Conservation (phyloP, 2,797 vertebrate genomes). For the Myiothlypis coronata region DNA sequence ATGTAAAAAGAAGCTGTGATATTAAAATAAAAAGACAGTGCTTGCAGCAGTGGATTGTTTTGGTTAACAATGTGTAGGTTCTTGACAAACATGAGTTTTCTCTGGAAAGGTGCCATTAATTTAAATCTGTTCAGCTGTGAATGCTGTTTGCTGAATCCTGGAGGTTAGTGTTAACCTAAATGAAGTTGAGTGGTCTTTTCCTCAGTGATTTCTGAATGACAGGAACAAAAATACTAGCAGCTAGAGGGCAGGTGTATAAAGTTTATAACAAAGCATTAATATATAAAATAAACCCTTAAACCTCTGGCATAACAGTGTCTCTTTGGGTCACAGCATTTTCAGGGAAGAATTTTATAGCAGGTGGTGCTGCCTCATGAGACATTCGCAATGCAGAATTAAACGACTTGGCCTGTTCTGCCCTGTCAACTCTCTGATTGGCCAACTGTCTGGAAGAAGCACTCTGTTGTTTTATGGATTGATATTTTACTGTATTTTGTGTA, state of each 20-base stretch:
- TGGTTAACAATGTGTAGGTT: neutral
- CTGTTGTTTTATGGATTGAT: constrained; percentile 5
- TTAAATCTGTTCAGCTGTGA: neutral
- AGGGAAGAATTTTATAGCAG: constrained; percentile 45
- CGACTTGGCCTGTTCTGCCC: constrained; percentile 43
- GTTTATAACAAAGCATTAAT: constrained; percentile 29
- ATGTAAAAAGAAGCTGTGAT: neutral
- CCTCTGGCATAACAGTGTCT: neutral
- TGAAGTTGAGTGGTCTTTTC: neutral
- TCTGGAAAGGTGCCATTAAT: neutral
- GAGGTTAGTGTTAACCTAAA: neutral
- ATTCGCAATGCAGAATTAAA: constrained; percentile 1
- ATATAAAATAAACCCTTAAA: constrained; percentile 26
- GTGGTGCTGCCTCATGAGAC: constrained; percentile 43
- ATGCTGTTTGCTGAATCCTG: neutral
- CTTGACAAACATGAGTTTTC: neutral
- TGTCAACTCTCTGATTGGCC: constrained; percentile 50
- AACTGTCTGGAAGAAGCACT: constrained; percentile 29
- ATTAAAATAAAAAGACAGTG: neutral
- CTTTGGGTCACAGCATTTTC: constrained; percentile 35
- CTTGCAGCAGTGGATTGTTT: neutral
- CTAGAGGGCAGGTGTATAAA: constrained; percentile 11
- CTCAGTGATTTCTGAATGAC: neutral
- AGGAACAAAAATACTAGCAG: constrained; percentile 29
- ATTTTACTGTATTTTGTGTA: constrained; percentile 8